phyloP scores from a whole-genome alignment of 2,888 invertebrate genomes.

The Eueremaeus valkanovi region DNA sequence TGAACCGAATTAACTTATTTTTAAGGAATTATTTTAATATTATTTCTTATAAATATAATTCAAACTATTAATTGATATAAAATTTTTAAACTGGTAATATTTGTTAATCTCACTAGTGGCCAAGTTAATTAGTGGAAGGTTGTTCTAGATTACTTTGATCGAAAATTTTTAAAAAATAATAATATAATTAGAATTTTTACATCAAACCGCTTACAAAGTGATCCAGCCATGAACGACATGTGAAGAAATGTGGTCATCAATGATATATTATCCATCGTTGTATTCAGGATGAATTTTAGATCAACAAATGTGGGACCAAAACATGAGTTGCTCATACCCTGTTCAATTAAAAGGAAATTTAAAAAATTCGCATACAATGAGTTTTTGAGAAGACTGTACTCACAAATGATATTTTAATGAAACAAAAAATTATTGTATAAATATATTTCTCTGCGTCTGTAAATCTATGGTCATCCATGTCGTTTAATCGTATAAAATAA shows the following conservation, averaged over 20 bases:
- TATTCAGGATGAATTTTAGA: neutral
- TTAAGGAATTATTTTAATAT: too few species aligned
- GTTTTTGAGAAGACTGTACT: neutral
- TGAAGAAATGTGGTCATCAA: neutral
- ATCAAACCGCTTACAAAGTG: neutral
- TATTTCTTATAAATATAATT: too few species aligned
- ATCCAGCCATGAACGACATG: neutral
- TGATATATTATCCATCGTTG: neutral
- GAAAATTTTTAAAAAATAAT: neutral
- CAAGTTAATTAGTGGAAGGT: too few species aligned
- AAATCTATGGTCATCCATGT: too few species aligned
- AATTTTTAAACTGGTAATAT: too few species aligned
- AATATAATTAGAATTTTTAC: too few species aligned
- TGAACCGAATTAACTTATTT: too few species aligned
- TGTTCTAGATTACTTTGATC: too few species aligned
- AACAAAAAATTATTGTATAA: conserved; percentile 1
- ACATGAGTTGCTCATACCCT: neutral
- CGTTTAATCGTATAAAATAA: too few species aligned
- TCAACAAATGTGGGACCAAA: neutral
- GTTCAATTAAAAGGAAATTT: neutral
- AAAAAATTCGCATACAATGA: neutral
- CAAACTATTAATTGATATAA: too few species aligned
- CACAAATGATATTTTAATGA: neutral
- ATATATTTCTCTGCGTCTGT: neutral
- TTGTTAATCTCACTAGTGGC: too few species aligned